Base-by-base conservation (phyloP, 2,797 vertebrate species). In the Microchirus variegatus region DNA sequence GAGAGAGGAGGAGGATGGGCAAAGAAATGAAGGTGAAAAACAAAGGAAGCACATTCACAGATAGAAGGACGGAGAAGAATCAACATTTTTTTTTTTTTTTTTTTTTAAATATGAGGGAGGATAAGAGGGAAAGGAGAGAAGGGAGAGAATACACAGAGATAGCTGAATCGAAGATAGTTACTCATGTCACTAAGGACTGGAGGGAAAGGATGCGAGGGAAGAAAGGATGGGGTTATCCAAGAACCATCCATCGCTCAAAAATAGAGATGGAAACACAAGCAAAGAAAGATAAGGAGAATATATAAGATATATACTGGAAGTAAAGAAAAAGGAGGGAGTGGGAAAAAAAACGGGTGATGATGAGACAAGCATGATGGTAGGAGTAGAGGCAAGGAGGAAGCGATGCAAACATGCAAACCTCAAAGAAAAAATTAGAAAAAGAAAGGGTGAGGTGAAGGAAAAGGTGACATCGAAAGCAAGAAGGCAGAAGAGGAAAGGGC, bases 31-130 rank as follows among this genome's bases (percentile, higher is more conserved):
- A 47, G 35, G 17, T 43, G 51, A 22, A 53, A 45, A 48, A 0
- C 37, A 16, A 62, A 45, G 38, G 18, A 7, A 14, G 5, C 5
- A 31, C 31, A 31, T 8, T 31, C 31, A 31, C 6, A 31, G 31
- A 31, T 5, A 31, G 31, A 31, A 31, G 31, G 31, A 31, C 38
- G 31, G 8, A 19, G 3, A 26, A 9, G 36, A 36, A 1, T 54
- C 52, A 59, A 74, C 61, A 66, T 65, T 69, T 57, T 31, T 17
- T n/a, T 65, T 69, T 57, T 31, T 17, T 65, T 69, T 57, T 31
- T 17, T 65, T 69, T 57, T 31, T 17, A 10, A 43, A 64, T 35
- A 41, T 4, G 54, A 19, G 22, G 17, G 31, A n/a, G 51, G 45
- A 31, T 48, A 14, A 26, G 16, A 19, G 31, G 41, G 18, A 9